These are phyloP conservation scores for Eriosoma lanigerum DNA, from an alignment of 1,140 invertebrate species.

Conservation along the genomic window DNA sequence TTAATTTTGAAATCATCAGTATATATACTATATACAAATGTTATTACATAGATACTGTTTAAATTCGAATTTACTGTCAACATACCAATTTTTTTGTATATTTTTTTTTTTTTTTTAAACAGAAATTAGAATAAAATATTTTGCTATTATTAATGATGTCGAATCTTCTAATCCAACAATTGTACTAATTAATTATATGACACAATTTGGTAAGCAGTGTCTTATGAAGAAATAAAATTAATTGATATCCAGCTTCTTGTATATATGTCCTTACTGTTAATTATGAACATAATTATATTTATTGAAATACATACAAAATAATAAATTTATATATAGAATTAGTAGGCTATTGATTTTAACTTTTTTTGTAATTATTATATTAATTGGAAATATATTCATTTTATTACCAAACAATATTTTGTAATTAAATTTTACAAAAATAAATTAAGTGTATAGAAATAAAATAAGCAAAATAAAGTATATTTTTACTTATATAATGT, in stretches of 20 bases:
- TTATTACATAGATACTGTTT: constrained; percentile 43
- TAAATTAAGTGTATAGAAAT: too few relatives aligned
- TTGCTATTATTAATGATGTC: background rate
- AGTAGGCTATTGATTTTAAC: constrained; percentile 8
- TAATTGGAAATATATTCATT: constrained; percentile 32
- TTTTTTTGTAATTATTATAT: constrained; percentile 12
- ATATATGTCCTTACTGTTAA: constrained; percentile 26
- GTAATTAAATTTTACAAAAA: background rate
- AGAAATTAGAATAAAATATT: constrained; percentile 16
- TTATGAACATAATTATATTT: constrained; percentile 4
- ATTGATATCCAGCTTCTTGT: constrained; percentile 11
- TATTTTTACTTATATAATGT: too few relatives aligned
- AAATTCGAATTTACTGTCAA: constrained; percentile 21
- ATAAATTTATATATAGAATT: constrained; percentile 20
- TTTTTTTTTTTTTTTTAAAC: background rate
- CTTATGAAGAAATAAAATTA: background rate
- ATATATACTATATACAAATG: background rate
- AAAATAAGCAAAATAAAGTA: too few relatives aligned
- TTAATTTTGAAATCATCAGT: constrained; percentile 30
- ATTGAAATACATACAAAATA: constrained; percentile 16
- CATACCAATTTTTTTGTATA: constrained; percentile 23
- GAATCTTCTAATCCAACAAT: constrained; percentile 10
- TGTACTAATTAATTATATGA: background rate
- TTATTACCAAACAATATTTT: background rate
- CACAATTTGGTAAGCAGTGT: background rate